These are phyloP conservation scores for Calypte anna DNA, from an alignment of 2,113 vertebrate species.

Conservation along the genomic window DNA sequence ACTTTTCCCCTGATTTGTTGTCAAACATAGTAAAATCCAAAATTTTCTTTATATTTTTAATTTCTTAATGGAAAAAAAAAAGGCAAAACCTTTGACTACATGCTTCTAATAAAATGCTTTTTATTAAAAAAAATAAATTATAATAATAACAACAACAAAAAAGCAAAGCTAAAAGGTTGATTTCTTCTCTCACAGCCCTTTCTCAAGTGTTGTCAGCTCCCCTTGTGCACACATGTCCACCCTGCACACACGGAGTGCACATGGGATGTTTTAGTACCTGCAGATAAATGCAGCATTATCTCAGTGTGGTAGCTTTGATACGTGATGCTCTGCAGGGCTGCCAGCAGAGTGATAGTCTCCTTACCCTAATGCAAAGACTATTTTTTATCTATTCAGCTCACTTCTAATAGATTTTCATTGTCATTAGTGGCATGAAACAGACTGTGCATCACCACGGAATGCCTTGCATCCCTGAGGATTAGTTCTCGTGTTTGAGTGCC, in stretches of 20 bases:
- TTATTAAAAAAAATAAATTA: conserved; percentile 33
- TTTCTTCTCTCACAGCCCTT: conserved; percentile 59
- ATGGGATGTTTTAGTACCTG: conserved; percentile 57
- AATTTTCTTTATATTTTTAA: not conserved
- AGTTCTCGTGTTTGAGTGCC: not conserved
- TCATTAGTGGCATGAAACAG: conserved; percentile 46
- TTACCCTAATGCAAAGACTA: conserved; percentile 59
- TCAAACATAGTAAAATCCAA: fast-evolving
- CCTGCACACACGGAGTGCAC: conserved; percentile 17
- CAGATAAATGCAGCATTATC: conserved; percentile 68
- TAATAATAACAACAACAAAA: not conserved
- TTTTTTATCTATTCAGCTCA: conserved; percentile 51
- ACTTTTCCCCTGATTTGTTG: not conserved
- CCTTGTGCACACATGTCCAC: not conserved
- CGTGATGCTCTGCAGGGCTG: conserved; percentile 57
- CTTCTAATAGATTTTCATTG: conserved; percentile 52
- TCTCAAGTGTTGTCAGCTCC: conserved; percentile 54
- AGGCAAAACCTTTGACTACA: not conserved
- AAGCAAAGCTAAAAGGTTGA: conserved; percentile 49
- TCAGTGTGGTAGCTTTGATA: conserved; percentile 69
- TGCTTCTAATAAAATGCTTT: conserved; percentile 15
- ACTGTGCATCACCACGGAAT: not conserved
- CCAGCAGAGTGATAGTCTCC: conserved; percentile 67
- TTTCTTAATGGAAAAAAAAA: not conserved
- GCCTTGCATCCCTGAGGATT: conserved; percentile 2